Conservation (phyloP, 2,888 invertebrate genomes). For the Patella ulyssiponensis region DNA sequence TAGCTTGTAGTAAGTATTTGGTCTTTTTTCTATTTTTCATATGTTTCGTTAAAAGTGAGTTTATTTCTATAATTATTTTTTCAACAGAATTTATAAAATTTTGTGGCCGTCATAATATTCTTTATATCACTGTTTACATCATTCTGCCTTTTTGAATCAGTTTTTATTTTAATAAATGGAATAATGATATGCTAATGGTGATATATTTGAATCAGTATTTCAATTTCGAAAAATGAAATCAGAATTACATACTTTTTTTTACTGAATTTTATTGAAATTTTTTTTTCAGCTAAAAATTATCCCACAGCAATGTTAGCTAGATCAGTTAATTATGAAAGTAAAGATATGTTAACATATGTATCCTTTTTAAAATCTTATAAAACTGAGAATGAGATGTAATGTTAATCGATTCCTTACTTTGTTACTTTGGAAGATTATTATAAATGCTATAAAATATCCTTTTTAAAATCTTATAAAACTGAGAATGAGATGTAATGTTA, state of each 20-base stretch:
- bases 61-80: constrained; percentile 15
- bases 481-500: no score
- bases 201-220: no score
- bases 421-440: no score
- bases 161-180: no score
- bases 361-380: constrained; percentile 56
- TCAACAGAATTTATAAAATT: neutral
- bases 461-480: no score
- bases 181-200: no score
- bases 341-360: constrained; percentile 72
- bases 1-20: constrained; percentile 4
- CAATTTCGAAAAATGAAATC: no score
- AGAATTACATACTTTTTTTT: no score
- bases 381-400: neutral
- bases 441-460: no score
- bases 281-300: constrained; percentile 71
- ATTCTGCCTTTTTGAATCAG: no score
- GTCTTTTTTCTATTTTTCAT: neutral
- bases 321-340: constrained; percentile 72
- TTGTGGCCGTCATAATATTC: neutral
- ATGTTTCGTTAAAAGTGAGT: neutral
- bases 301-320: constrained; percentile 72
- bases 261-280: constrained; percentile 9
- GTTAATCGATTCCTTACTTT: neutral
- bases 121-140: neutral